Base-by-base conservation (phyloP, 2,113 vertebrate species). In the Poeciliopsis prolifica region DNA sequence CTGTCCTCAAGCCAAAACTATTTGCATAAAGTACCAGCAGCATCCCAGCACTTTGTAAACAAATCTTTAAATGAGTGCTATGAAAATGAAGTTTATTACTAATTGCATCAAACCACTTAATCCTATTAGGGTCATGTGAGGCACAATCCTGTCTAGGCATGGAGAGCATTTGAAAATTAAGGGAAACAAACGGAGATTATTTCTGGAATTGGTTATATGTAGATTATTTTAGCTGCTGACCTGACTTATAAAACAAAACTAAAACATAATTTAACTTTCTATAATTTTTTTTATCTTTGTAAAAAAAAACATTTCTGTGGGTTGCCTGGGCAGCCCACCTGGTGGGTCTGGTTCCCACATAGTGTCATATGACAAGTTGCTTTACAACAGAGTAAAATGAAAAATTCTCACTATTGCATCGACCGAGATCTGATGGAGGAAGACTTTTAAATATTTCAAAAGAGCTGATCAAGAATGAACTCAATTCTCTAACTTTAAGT, bases 51-150 rank as follows among this genome's bases (percentile, higher is more conserved):
- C 66, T 74, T 73, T 79, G 54, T 68, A 75, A 85, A 82, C 15
- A 5, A 19, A 48, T 48, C 62, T 63, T 80, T 44, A 33, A 62
- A 79, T 40, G n/a, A 79, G 31, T 48, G 75, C 75, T 28, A 62
- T 30, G 9, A 82, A 86, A 84, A 75, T 75, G 1, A 74, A 78
- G 69, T 88, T 85, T 73, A 83, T 85, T 74, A 30, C 65, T 84
- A 85, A 90, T 90, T 82, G 81, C 68, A 33, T 80, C 75, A 51
- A 74, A 35, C 65, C 2, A 8, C 65, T 72, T 82, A 81, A 84
- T 84, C 81, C 86, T 75, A 54, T 81, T 85, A 65, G 54, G 75
- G 64, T 78, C 70, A 48, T 1, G 30, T 61, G 77, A 61, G 69
- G 64, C 72, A 68, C 80, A 70, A 75, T 70, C 33, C 78, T 65